Evolutionary conservation across 1,140 invertebrate species (phyloP).

Genomic region (Lepidurus arcticus): DNA sequence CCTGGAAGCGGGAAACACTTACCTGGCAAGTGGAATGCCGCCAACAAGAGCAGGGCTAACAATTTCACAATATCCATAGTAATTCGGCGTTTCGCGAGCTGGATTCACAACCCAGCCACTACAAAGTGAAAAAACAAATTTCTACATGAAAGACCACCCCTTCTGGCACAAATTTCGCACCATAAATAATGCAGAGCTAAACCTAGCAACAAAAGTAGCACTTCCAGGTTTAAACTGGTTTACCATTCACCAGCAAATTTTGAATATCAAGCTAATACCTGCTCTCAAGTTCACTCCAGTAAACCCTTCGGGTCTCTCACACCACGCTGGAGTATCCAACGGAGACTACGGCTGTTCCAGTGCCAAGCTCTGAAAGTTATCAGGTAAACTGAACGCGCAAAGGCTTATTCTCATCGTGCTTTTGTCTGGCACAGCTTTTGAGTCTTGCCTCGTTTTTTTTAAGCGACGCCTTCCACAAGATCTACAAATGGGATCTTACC

Average conservation of each 20-base stretch:
- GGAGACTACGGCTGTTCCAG: background rate
- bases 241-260: too few relatives aligned
- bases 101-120: background rate
- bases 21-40: background rate
- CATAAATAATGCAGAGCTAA: background rate
- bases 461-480: background rate
- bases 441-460: background rate
- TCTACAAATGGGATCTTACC: slow-evolving; percentile 9
- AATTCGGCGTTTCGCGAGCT: background rate
- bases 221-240: too few relatives aligned
- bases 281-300: too few relatives aligned
- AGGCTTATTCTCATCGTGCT: background rate
- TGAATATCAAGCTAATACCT: too few relatives aligned
- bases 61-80: background rate
- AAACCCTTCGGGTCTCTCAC: background rate
- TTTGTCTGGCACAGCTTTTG: background rate
- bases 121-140: background rate
- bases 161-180: background rate
- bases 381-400: background rate
- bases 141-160: background rate
- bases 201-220: background rate
- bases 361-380: background rate
- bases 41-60: background rate
- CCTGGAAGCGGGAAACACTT: background rate
- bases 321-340: background rate